A percentile compares a stretch with the other conserved stretches of the same genome.
These are phyloP conservation scores for Athalia circularis DNA, from an alignment of 2,888 invertebrate species.

Conservation along the genomic window DNA sequence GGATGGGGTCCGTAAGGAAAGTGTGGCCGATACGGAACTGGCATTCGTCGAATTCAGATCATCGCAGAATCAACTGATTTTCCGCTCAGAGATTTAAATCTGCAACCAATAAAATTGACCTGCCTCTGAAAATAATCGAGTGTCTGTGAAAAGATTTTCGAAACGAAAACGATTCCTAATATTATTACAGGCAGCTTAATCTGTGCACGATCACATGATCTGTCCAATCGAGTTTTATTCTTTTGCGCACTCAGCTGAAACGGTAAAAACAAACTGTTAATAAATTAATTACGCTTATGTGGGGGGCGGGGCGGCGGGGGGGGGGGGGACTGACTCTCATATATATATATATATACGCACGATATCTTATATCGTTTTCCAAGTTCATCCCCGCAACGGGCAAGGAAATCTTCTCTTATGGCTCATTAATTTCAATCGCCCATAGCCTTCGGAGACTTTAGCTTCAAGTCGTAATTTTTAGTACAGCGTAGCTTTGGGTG, in stretches of 20 bases:
- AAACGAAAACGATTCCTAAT: not conserved
- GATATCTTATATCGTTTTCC: conserved; percentile 35
- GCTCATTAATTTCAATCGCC: conserved; percentile 73
- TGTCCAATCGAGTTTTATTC: no score
- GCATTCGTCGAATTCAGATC: not conserved
- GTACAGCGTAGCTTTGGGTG: conserved; percentile 59
- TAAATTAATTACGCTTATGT: conserved; percentile 41
- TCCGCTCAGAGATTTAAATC: no score
- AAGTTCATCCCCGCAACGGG: conserved; percentile 44
- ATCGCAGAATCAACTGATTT: not conserved
- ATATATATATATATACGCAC: not conserved
- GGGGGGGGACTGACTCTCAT: no score
- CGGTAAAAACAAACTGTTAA: conserved; percentile 38
- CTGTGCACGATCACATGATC: not conserved
- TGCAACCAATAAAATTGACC: no score
- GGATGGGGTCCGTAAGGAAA: not conserved
- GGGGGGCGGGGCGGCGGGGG: not conserved
- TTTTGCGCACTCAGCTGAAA: conserved; percentile 26
- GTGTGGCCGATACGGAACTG: not conserved
- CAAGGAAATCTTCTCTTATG: conserved; percentile 60
- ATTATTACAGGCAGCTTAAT: not conserved
- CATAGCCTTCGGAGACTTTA: conserved; percentile 53
- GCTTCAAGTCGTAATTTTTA: conserved; percentile 64
- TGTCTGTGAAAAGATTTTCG: not conserved
- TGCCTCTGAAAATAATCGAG: not conserved